These are phyloP conservation scores for Acronicta leporina DNA, from an alignment of 2,888 invertebrate species.

Conservation along the genomic window DNA sequence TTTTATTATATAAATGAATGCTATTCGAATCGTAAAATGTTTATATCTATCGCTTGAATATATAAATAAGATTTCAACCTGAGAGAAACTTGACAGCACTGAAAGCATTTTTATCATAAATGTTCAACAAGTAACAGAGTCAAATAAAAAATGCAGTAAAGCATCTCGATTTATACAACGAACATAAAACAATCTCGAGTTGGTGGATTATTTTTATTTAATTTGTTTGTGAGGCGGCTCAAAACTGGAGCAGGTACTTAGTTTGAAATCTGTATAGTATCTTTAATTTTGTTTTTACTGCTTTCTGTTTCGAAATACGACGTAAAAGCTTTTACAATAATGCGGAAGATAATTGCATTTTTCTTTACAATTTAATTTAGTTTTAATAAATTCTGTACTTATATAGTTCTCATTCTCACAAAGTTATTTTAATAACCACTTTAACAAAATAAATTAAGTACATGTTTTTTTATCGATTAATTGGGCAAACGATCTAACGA, in stretches of 20 bases:
- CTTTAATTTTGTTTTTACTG: slow-evolving; percentile 32
- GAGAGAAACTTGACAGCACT: neutral
- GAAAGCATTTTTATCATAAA: slow-evolving; percentile 12
- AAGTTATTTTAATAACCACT: slow-evolving; percentile 6
- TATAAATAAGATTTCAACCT: slow-evolving; percentile 10
- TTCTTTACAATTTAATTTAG: slow-evolving; percentile 22
- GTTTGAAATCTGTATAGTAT: slow-evolving; percentile 34
- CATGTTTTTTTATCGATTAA: too few species aligned
- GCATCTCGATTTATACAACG: slow-evolving; percentile 16
- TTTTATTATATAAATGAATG: slow-evolving; percentile 1
- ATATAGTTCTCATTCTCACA: slow-evolving; percentile 12
- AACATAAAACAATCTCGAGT: slow-evolving; percentile 23
- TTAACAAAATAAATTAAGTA: slow-evolving; percentile 10
- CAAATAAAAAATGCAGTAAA: slow-evolving; percentile 16
- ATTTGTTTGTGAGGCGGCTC: slow-evolving; percentile 32
- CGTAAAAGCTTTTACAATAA: slow-evolving; percentile 55
- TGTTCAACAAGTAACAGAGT: slow-evolving; percentile 17
- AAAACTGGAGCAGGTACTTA: slow-evolving; percentile 32
- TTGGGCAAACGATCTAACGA: too few species aligned
- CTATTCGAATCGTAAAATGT: slow-evolving; percentile 9
- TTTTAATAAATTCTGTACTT: too few species aligned
- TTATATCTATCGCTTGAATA: slow-evolving; percentile 7
- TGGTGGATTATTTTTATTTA: slow-evolving; percentile 33
- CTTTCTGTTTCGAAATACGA: slow-evolving; percentile 35
- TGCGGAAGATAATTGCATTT: slow-evolving; percentile 45